Percentiles rank a stretch among this genome's conserved stretches.
Evolutionary conservation across 2,797 vertebrate genomes (phyloP).

Genomic region (Harpagifer antarcticus): DNA sequence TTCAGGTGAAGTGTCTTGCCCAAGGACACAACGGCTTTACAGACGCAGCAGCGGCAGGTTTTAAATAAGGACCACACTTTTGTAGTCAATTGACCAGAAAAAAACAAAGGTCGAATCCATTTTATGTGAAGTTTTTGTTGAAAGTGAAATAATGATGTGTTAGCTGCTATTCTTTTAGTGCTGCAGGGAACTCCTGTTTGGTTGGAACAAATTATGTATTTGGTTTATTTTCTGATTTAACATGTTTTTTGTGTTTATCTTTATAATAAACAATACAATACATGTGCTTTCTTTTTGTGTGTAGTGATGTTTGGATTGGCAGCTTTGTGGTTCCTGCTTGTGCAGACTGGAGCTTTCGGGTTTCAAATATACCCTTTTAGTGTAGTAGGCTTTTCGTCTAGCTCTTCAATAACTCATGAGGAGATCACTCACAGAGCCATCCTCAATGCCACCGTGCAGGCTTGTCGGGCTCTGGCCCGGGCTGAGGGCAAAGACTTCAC

Average conservation of each 20-base stretch:
- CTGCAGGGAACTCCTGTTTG: not conserved
- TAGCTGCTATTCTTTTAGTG: not conserved
- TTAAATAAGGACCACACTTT: not conserved
- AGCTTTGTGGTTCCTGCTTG: conserved; percentile 31
- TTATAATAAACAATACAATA: not conserved
- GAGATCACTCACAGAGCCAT: conserved; percentile 55
- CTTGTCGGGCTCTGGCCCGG: conserved; percentile 44
- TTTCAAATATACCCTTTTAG: conserved; percentile 16
- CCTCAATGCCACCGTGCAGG: conserved; percentile 45
- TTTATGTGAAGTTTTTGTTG: not conserved
- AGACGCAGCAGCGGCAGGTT: too few relatives aligned
- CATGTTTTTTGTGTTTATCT: too few relatives aligned
- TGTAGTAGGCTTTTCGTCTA: accelerated
- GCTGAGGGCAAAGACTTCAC: conserved; percentile 47
- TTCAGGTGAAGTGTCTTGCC: too few relatives aligned
- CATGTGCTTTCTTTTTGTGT: not conserved
- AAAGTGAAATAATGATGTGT: not conserved
- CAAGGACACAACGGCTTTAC: too few relatives aligned
- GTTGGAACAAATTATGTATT: too few relatives aligned
- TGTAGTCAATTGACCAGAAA: not conserved
- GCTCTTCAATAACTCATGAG: conserved; percentile 34
- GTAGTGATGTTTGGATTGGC: conserved; percentile 17
- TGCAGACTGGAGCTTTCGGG: conserved; percentile 26
- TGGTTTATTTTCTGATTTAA: too few relatives aligned
- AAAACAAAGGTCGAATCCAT: not conserved